Evolutionary conservation across 2,113 vertebrate genomes (phyloP).

Genomic region (Laticauda colubrina): DNA sequence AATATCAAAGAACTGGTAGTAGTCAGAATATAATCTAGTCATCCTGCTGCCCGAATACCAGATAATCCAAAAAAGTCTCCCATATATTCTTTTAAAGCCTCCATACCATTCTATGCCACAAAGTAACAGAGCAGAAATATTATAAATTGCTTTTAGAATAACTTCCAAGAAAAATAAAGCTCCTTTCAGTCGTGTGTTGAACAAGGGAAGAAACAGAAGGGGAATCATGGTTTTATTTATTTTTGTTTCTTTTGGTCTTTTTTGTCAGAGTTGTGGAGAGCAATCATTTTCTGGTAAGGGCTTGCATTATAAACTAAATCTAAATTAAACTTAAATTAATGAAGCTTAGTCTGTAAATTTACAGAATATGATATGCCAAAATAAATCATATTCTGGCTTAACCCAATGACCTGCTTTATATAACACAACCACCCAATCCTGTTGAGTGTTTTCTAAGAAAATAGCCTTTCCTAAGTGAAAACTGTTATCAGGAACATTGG

Average conservation of each 20-base stretch:
- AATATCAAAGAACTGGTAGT: not conserved
- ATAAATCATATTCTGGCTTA: not conserved
- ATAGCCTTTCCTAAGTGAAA: not conserved
- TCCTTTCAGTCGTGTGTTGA: not conserved
- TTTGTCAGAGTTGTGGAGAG: not conserved
- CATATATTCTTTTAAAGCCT: not conserved
- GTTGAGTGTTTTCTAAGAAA: not conserved
- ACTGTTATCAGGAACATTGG: not conserved
- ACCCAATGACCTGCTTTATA: not conserved
- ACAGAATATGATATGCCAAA: not conserved
- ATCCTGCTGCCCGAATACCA: not conserved
- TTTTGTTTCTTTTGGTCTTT: not conserved
- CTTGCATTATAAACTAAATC: not conserved
- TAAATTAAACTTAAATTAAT: not conserved
- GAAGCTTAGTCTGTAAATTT: not conserved
- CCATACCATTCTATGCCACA: not conserved
- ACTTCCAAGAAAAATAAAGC: not conserved
- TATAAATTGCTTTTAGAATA: not conserved
- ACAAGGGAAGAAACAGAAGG: not conserved
- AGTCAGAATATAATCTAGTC: not conserved
- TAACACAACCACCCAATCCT: not conserved
- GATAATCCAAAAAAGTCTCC: not conserved
- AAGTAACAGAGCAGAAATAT: not conserved
- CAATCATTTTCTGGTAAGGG: not conserved
- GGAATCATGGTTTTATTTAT: not conserved